Percentiles rank a stretch among this genome's conserved stretches.
These are phyloP conservation scores for Falcaria lacertinaria DNA, from an alignment of 2,888 invertebrate genomes.

Conservation along the genomic window DNA sequence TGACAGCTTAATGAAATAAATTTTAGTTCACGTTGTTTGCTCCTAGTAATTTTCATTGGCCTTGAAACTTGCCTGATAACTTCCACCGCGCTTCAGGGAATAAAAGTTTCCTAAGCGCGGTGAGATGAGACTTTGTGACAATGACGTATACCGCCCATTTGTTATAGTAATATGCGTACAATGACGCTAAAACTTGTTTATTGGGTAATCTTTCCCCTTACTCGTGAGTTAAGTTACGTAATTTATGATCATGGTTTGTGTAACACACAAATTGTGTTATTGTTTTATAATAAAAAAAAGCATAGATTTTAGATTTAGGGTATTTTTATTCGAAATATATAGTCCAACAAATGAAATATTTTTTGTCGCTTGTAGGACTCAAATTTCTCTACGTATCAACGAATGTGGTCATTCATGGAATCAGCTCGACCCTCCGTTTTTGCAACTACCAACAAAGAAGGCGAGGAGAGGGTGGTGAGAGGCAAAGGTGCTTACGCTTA, in stretches of 20 bases:
- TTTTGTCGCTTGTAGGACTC: constrained; percentile 83
- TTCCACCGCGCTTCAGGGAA: constrained; percentile 9
- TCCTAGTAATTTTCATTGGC: constrained; percentile 1
- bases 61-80: constrained; percentile 16
- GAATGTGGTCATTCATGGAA: constrained; percentile 98
- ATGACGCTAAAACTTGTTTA: neutral
- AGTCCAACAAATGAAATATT: too few relatives aligned
- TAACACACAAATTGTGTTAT: too few relatives aligned
- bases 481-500: constrained; percentile 95
- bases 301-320: too few relatives aligned
- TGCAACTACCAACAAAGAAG: constrained; percentile 91
- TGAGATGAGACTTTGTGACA: constrained; percentile 5
- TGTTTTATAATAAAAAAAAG: too few relatives aligned
- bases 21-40: neutral
- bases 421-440: constrained; percentile 93
- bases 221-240: neutral
- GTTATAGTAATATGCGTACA: neutral
- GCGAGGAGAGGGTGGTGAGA: constrained; percentile 92
- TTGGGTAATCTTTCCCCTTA: neutral
- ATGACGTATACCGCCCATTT: constrained; percentile 6
- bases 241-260: too few relatives aligned
- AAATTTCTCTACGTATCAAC: constrained; percentile 94
- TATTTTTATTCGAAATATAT: too few relatives aligned
- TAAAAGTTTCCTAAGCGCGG: constrained; percentile 11
- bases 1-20: neutral